Percentiles rank a stretch among this genome's conserved stretches.
These are phyloP conservation scores for Rhabdomys pumilio DNA, from an alignment of 2,797 vertebrate species.

Conservation along the genomic window DNA sequence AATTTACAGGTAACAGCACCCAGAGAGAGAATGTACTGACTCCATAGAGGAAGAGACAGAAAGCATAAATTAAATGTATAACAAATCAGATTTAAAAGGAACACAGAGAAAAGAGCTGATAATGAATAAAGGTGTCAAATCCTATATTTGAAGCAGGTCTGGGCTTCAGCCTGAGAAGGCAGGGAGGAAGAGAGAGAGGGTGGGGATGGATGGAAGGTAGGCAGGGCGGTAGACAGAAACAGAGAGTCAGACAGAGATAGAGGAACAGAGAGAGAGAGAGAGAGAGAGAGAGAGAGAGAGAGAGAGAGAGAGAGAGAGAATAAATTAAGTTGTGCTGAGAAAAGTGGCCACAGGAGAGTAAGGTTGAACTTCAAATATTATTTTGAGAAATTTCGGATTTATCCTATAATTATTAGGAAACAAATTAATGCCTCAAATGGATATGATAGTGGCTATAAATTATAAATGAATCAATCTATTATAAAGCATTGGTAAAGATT, in stretches of 20 bases:
- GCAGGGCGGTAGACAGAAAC: neutral
- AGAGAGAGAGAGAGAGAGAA: neutral
- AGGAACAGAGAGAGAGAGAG: neutral
- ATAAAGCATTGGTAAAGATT: neutral
- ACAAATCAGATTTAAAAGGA: neutral
- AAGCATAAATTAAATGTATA: neutral
- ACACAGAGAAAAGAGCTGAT: neutral
- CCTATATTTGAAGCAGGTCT: neutral
- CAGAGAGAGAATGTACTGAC: neutral
- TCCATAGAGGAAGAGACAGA: neutral
- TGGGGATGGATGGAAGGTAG: too few relatives aligned
- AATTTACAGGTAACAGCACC: neutral
- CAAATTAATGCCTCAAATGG: neutral
- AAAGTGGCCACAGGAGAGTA: neutral
- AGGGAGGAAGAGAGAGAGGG: too few relatives aligned
- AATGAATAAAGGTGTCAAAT: neutral
- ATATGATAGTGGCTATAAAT: neutral
- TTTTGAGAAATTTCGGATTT: neutral
- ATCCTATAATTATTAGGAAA: neutral
- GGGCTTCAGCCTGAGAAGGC: neutral
- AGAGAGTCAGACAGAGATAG: neutral
- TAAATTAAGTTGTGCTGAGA: neutral
- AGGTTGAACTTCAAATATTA: neutral
- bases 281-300: neutral
- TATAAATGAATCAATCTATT: slow-evolving; percentile 4